Conservation (phyloP, 2,797 vertebrate species). For the Sebastes hubbsi region DNA sequence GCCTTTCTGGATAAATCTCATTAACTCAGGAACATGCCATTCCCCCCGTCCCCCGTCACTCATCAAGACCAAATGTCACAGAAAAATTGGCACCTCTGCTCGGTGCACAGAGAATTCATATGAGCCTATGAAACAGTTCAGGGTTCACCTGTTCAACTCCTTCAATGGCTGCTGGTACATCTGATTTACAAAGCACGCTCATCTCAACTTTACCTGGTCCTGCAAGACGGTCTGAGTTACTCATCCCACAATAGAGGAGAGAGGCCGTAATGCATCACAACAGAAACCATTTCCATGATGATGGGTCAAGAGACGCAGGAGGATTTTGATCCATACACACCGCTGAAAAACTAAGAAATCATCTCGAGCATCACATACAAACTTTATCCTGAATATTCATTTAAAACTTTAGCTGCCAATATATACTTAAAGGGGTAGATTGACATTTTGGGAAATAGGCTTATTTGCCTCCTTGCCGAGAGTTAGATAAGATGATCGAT, state of each 20-base stretch:
- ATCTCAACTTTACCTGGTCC: neutral
- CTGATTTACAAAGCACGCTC: neutral
- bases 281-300: neutral
- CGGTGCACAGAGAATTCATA: slow-evolving; percentile 50
- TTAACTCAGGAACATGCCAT: slow-evolving; percentile 69
- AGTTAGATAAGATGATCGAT: neutral
- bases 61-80: slow-evolving; percentile 73
- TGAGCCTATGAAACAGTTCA: slow-evolving; percentile 27
- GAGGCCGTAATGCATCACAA: neutral
- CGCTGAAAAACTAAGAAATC: neutral
- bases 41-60: slow-evolving; percentile 51
- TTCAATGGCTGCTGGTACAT: neutral
- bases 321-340: neutral
- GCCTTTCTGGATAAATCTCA: slow-evolving; percentile 78
- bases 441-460: neutral
- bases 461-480: neutral
- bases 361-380: neutral
- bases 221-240: neutral
- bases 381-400: neutral
- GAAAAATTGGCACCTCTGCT: slow-evolving; percentile 64
- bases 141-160: neutral
- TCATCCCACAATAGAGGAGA: neutral
- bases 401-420: neutral
- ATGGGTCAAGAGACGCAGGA: neutral
- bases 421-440: neutral